These are phyloP conservation scores for human DNA, from an alignment of 2,113 vertebrate species.

Conservation along the genomic window GRCh38 chr2:220854501-220855000, in stretches of 20 bases:
- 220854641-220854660: background rate
- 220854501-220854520: background rate
- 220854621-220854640: background rate
- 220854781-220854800: background rate
- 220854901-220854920: background rate
- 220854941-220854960: background rate
- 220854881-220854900: background rate
- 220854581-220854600: background rate
- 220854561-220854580: background rate
- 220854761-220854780: background rate
- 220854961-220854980: background rate
- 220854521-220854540: background rate
- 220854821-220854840: background rate
- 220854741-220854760: background rate
- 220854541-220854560: background rate
- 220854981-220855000: background rate
- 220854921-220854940: background rate
- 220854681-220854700: background rate
- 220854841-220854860: background rate
- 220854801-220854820: background rate
- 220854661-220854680: background rate
- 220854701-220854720: background rate
- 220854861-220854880: background rate
- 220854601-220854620: background rate
- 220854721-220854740: background rate